Base-by-base conservation (phyloP, 2,888 invertebrate species). In the Callinectes sapidus region DNA sequence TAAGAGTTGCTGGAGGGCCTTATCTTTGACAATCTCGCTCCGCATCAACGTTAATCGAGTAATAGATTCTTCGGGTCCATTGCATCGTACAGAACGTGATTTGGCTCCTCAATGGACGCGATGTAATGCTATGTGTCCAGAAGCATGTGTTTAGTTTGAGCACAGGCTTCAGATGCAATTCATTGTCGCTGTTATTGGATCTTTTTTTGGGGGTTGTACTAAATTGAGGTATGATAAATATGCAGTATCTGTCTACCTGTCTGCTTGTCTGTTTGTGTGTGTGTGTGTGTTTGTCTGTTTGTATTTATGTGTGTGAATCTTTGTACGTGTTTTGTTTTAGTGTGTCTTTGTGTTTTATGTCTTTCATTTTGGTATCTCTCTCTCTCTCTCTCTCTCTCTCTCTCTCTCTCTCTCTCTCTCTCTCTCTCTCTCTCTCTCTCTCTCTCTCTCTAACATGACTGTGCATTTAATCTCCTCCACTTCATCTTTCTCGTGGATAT, bases 371-470 rank as follows among this genome's bases (percentile, higher is more conserved):
- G n/a, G 48, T 48, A 10, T 48, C 3, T 48, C 10, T 71, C 8
- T 28, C 28, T 71, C 10, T 28, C 28, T 71, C 71, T 71, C 71
- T 71, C 71, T 28, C 71, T 71, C 71, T 71, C 71, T 71, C 71
- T 71, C 71, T 71, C 71, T 71, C 71, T 71, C 71, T 71, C 71
- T 71, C 71, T 71, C 71, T 71, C 71, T 71, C 71, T 71, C 71
- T 71, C 71, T 71, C 71, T 71, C 71, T 71, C 71, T 71, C 71
- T 71, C 71, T 71, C 71, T 71, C 71, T 71, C 71, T 71, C 71
- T 71, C 71, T 71, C 71, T 71, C 71, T 71, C 71, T 28, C 71
- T 71, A 71, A 28, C n/a, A 71, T 71, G 71, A 71, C 3, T 71
- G n/a, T n/a, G 71, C 71, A 28, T 71, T 71, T 71, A 71, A 71